Evolutionary conservation across 2,113 vertebrate genomes (phyloP).

Genomic region (Galemys pyrenaicus): DNA sequence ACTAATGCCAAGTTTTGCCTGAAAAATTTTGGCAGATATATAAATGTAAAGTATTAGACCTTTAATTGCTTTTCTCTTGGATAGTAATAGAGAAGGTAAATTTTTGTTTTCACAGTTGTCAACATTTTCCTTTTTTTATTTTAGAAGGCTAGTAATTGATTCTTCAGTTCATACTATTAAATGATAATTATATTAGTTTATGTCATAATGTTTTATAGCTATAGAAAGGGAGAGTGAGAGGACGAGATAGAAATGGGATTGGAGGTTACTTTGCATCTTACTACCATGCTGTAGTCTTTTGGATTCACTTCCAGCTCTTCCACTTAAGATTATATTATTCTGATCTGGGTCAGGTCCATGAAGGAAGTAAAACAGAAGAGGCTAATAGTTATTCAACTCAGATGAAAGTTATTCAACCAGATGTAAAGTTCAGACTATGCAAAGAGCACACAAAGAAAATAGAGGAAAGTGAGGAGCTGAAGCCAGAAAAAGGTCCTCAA

Average conservation of each 20-base stretch:
- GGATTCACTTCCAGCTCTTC: not conserved
- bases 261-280: not conserved
- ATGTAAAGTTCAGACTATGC: not conserved
- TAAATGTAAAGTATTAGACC: not conserved
- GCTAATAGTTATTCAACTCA: not conserved
- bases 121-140: constrained; percentile 22
- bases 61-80: not conserved
- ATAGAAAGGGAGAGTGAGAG: not conserved
- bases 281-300: not conserved
- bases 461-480: not conserved
- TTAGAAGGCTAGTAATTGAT: not conserved
- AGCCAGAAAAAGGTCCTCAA: not conserved
- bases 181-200: not conserved
- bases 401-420: too few species aligned
- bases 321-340: not conserved
- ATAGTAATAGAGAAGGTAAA: not conserved
- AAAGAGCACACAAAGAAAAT: not conserved
- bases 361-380: not conserved
- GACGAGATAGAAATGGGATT: not conserved
- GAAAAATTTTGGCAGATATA: not conserved
- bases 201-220: not conserved
- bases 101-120: constrained; percentile 16
- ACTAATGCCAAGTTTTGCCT: not conserved
- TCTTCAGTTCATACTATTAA: not conserved
- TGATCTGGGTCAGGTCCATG: not conserved